Base-by-base conservation (phyloP, 2,797 vertebrate species). In the Phaenicophaeus curvirostris region DNA sequence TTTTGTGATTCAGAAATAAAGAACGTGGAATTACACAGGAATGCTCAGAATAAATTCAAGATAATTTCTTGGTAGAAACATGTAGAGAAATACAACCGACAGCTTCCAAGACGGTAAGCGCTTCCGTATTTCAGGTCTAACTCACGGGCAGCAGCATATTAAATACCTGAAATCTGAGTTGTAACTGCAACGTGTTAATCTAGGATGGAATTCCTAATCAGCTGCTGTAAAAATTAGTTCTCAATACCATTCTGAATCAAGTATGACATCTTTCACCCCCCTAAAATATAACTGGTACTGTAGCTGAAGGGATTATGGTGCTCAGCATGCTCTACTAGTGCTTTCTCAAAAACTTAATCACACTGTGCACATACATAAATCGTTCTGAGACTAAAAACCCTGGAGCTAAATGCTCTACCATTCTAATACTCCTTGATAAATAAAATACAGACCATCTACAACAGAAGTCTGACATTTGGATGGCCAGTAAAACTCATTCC, bases 11-110 rank as follows among this genome's bases (percentile, higher is more conserved):
- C 87, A 80, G 61, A 89, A 95, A 65, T 54, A 58, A 95, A 53
- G 78, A 57, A 23, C 62, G 76, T 7, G 21, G 78, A 90, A 91
- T 69, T 75, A 50, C 48, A 75, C 2, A 72, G 21, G 51, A 89
- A 42, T 5, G 15, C 62, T 54, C 76, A 44, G 87, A 87, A 94
- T 89, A 93, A 96, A 93, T 46, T 59, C 28, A 65, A 81, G 57
- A 85, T 73, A 65, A 91, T 72, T 88, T 93, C 50, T 62, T 69
- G 15, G 23, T 31, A 63, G 53, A 78, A 94, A 62, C 23, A 37
- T 6, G 13, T 25, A 66, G 15, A 79, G 21, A 57, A 90, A 89
- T 66, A 74, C 9, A 75, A 74, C 27, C 27, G 13, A 46, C 58
- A 89, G 78, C 30, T 91, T 77, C 58, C 44, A 72, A 51, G 44